Conservation (phyloP, 2,113 vertebrate genomes). For the Hiodon tergisus region DNA sequence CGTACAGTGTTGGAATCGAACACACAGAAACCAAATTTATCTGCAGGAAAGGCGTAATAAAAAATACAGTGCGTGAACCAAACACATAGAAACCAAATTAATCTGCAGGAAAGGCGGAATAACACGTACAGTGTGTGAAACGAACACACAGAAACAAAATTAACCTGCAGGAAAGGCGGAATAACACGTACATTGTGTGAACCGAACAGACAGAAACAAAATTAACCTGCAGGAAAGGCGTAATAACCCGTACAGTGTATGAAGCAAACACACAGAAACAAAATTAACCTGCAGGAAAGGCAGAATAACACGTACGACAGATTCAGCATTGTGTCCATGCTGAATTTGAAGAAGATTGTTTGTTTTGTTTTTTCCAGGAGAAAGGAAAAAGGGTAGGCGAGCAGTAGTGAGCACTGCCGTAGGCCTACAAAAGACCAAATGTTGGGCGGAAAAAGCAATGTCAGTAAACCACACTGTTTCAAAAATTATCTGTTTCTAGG, state of each 20-base stretch:
- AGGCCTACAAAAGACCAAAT: neutral
- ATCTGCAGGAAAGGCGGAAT: neutral
- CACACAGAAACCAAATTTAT: too few relatives aligned
- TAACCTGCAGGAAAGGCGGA: neutral
- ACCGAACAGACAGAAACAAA: neutral
- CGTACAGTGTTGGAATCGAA: neutral
- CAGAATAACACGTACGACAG: neutral
- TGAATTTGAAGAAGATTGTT: neutral
- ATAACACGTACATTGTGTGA: neutral
- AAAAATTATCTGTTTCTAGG: too few relatives aligned
- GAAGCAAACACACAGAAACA: neutral
- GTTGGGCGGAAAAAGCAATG: too few relatives aligned
- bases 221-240: neutral
- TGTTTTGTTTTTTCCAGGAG: neutral
- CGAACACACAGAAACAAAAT: neutral
- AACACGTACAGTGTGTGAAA: neutral
- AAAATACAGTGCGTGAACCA: neutral
- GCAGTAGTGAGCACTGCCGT: neutral
- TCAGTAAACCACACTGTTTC: too few relatives aligned
- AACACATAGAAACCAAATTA: neutral
- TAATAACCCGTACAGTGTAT: neutral
- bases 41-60: neutral
- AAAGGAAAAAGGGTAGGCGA: neutral
- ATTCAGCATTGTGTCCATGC: neutral
- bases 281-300: neutral